A percentile compares a stretch with the other conserved stretches of the same genome.
Evolutionary conservation across 2,797 vertebrate genomes (phyloP).

Genomic region (Chrosomus eos): DNA sequence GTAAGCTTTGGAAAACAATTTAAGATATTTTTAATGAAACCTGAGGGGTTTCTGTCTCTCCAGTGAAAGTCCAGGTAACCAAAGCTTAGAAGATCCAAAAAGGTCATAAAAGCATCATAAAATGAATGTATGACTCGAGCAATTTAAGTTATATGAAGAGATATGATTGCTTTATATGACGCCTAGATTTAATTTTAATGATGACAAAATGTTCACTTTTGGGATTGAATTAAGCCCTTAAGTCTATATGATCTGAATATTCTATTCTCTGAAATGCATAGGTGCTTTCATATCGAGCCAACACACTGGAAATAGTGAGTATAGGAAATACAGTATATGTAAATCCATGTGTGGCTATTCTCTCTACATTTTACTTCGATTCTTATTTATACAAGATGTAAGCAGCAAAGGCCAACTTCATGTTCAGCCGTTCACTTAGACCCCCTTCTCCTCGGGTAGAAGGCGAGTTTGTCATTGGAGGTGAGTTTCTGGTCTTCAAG

Average conservation of each 20-base stretch:
- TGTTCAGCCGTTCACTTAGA: neutral
- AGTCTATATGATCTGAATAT: neutral
- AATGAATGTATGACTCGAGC: neutral
- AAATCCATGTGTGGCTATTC: neutral
- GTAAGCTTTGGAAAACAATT: neutral
- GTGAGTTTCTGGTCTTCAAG: constrained; percentile 15
- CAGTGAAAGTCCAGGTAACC: too few species aligned
- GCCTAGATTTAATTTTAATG: neutral
- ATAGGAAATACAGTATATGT: too few species aligned
- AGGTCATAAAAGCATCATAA: neutral
- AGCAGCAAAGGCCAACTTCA: neutral
- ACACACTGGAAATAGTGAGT: neutral
- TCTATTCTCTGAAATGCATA: neutral
- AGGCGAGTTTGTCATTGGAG: neutral
- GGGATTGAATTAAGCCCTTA: neutral
- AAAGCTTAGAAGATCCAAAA: neutral
- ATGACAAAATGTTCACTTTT: neutral
- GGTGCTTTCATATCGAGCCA: neutral
- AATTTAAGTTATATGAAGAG: neutral
- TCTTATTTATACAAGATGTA: neutral
- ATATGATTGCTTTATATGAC: neutral
- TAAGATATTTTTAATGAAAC: neutral
- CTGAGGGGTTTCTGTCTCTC: neutral
- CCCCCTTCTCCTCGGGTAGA: neutral
- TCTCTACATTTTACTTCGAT: neutral